Conservation (phyloP, 2,797 vertebrate genomes). For the Anas bahamensis region DNA sequence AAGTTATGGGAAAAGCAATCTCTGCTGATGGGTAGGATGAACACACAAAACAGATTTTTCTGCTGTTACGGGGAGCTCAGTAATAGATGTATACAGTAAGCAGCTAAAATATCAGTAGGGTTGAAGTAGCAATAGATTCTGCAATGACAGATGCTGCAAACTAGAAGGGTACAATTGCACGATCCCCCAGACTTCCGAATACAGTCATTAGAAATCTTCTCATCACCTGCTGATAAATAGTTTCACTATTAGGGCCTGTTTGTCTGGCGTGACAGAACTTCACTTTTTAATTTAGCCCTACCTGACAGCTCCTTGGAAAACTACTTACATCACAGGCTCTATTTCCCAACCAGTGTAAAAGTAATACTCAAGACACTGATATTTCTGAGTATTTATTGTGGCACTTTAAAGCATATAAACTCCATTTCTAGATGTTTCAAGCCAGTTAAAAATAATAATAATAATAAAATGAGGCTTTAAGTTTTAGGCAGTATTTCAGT, state of each 20-base stretch:
- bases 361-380: background rate
- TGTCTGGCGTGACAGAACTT: background rate
- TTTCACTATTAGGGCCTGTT: background rate
- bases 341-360: background rate
- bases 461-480: background rate
- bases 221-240: background rate
- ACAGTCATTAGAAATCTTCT: background rate
- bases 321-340: background rate
- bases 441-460: background rate
- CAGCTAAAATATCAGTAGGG: background rate
- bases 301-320: background rate
- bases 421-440: slow-evolving; percentile 11
- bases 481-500: slow-evolving; percentile 18
- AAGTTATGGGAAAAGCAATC: background rate
- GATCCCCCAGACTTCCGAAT: background rate
- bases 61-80: background rate
- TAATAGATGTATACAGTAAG: background rate
- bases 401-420: slow-evolving; percentile 50
- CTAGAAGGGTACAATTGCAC: accelerated
- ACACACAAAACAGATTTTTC: background rate
- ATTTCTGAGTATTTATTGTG: slow-evolving; percentile 53
- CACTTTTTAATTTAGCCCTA: background rate
- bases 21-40: background rate
- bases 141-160: background rate
- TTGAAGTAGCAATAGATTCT: background rate